Base-by-base conservation (phyloP, 2,113 vertebrate species). In the Carassius carassius region DNA sequence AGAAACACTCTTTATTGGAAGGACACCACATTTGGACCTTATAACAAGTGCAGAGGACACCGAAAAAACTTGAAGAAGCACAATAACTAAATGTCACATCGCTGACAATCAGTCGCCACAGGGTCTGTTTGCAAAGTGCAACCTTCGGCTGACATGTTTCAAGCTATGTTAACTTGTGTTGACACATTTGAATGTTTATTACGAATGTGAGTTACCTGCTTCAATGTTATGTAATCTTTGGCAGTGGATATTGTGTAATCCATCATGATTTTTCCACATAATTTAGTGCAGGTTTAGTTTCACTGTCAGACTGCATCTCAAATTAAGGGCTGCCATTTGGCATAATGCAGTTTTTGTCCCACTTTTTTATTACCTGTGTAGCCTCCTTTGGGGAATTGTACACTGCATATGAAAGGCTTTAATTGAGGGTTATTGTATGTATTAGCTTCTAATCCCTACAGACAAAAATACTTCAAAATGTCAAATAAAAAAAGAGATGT, bases 61-160 rank as follows among this genome's bases (percentile, higher is more conserved):
- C 4, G 9, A 19, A 51, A 7, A 60, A 44, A 80, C 78, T 60
- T 79, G 10, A 56, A 78, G 35, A 14, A 21, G 60, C n/a, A 56
- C 76, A 49, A 54, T 54, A 56, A 60, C 49, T 41, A 65, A 78
- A 67, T 37, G 62, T 84, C 83, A 78, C 19, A 29, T 19, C 35
- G 54, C 21, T 77, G 75, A 78, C 74, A 84, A n/a, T 47, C 41
- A 51, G 32, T 23, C 12, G 47, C 62, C 44, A 70, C 62, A 54
- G 62, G 78, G 14, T 19, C 41, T 25, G 78, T 81, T 81, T 81
- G 69, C 41, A 82, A 81, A 81, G 78, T 81, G 23, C 44, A 69
- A 58, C 23, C 80, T 51, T 82, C 13, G 17, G 19, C 80, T 82
- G 80, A 41, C 49, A 72, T 8, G 32, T 56, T 5, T 12, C 32